phyloP scores from a whole-genome alignment of 1,140 invertebrate species.

The Yoshiicerus persimilis region DNA sequence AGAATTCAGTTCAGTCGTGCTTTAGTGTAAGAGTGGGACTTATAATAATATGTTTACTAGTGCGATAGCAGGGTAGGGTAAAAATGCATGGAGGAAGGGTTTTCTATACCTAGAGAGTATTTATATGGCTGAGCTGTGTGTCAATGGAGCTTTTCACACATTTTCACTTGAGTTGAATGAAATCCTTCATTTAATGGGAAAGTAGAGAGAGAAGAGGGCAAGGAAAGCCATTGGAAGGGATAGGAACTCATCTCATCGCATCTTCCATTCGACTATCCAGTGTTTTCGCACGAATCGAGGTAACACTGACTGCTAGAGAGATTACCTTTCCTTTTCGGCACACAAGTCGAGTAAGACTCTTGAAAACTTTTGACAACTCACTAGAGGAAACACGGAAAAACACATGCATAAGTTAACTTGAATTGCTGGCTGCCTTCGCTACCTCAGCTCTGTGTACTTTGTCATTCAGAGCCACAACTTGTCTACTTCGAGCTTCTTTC shows the following conservation, averaged over 20 bases:
- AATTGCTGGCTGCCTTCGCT: neutral
- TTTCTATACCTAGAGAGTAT: too few species aligned
- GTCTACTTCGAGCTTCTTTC: neutral
- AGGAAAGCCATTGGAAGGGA: neutral
- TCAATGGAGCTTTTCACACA: constrained; percentile 28
- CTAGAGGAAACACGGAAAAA: neutral
- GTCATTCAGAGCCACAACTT: neutral
- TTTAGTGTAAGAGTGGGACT: neutral
- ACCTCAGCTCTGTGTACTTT: neutral
- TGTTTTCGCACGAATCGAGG: neutral
- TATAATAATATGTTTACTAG: neutral
- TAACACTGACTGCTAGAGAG: neutral
- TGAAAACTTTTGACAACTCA: constrained; percentile 10
- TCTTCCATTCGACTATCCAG: neutral
- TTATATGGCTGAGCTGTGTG: neutral
- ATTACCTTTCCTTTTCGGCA: neutral
- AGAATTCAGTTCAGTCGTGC: neutral
- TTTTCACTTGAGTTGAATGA: constrained; percentile 21
- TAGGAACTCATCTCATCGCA: neutral
- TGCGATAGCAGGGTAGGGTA: too few species aligned
- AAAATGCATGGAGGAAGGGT: too few species aligned
- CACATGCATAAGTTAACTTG: constrained; percentile 2
- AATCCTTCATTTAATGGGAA: constrained; percentile 3
- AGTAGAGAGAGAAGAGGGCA: neutral
- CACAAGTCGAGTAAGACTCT: neutral